These are phyloP conservation scores for Lamellibrachia columna DNA, from an alignment of 2,888 invertebrate species.

Conservation along the genomic window DNA sequence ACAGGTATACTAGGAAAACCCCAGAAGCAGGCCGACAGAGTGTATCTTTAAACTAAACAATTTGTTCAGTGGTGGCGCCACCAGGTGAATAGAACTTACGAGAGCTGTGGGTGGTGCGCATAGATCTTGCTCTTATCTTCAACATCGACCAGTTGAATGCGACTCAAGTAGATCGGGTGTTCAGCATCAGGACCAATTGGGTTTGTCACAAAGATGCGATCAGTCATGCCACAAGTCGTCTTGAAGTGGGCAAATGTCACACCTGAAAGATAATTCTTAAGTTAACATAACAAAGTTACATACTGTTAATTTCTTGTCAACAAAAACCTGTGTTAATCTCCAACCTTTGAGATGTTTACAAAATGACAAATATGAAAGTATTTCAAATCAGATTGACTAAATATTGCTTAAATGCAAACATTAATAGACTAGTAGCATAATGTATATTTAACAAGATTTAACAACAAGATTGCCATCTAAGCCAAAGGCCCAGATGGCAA, in stretches of 20 bases:
- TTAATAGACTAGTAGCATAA: no score
- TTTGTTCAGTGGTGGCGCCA: background rate
- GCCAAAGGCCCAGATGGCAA: no score
- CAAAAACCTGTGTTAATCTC: no score
- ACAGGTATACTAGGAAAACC: no score
- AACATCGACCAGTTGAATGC: slow-evolving; percentile 10
- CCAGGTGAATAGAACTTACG: background rate
- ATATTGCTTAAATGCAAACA: no score
- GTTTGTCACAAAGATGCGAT: slow-evolving; percentile 42
- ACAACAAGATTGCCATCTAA: no score
- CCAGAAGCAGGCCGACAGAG: no score
- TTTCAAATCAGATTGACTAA: no score
- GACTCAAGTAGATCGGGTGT: slow-evolving; percentile 4
- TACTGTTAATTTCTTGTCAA: background rate
- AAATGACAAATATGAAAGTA: no score
- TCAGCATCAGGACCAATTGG: slow-evolving; percentile 30
- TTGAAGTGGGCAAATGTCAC: slow-evolving; percentile 43
- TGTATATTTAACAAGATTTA: no score
- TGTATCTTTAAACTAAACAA: background rate
- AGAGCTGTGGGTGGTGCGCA: background rate
- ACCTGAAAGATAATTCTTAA: slow-evolving; percentile 25
- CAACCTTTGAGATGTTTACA: no score
- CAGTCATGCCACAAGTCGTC: slow-evolving; percentile 30
- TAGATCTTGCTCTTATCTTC: background rate
- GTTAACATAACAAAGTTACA: background rate